These are phyloP conservation scores for Tragopan temminckii DNA, from an alignment of 2,797 vertebrate species.

Conservation along the genomic window DNA sequence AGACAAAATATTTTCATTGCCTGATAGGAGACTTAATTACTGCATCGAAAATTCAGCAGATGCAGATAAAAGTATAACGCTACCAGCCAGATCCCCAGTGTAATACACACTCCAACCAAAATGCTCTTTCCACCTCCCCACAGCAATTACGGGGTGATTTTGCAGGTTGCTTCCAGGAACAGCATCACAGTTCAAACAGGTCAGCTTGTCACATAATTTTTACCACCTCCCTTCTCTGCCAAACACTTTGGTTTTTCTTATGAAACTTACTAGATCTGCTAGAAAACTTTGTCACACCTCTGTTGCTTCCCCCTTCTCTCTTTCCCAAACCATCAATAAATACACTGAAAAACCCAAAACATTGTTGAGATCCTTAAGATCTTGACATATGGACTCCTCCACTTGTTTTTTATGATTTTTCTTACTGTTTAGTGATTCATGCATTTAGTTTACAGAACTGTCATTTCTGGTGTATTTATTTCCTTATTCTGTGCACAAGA, in stretches of 20 bases:
- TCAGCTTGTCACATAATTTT: not conserved
- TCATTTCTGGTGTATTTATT: not conserved
- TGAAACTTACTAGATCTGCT: accelerated
- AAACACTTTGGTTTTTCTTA: not conserved
- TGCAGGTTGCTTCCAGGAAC: not conserved
- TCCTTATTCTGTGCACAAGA: not conserved
- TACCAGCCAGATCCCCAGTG: not conserved
- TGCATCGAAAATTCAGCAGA: not conserved
- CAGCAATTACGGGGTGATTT: accelerated
- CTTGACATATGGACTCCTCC: not conserved
- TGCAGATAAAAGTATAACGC: not conserved
- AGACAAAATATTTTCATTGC: not conserved
- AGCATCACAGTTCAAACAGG: not conserved
- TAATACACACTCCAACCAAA: not conserved
- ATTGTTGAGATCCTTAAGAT: not conserved
- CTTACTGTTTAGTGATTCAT: not conserved
- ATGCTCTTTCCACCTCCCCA: not conserved
- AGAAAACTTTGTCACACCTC: not conserved
- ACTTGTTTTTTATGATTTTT: not conserved
- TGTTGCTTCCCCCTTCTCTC: not conserved
- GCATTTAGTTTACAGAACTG: not conserved
- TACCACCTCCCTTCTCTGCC: not conserved
- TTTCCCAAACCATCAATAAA: not conserved
- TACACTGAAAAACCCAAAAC: not conserved
- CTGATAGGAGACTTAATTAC: not conserved